phyloP scores from a whole-genome alignment of 2,888 invertebrate genomes.

The Anthrax anthrax region DNA sequence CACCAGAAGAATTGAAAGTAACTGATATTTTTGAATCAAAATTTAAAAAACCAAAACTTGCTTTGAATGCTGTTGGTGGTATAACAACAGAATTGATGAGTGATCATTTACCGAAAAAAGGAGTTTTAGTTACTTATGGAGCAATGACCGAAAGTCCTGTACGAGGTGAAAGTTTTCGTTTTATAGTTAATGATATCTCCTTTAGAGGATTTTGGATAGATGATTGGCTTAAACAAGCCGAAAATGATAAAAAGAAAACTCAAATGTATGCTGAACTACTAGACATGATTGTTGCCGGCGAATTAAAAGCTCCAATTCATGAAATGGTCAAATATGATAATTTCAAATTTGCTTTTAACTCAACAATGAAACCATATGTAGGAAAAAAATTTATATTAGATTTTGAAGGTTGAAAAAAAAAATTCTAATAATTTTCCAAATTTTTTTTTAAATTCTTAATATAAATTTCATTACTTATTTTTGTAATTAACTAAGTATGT shows the following conservation, averaged over 20 bases:
- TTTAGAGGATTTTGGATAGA: conserved; percentile 84
- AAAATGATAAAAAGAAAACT: conserved; percentile 39
- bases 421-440: too few species aligned
- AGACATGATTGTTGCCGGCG: conserved; percentile 50
- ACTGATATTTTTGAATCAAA: conserved; percentile 46
- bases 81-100: conserved; percentile 71
- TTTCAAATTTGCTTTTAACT: conserved; percentile 57
- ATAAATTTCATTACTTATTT: too few species aligned
- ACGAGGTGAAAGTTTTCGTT: conserved; percentile 59
- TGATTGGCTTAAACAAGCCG: conserved; percentile 58
- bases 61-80: conserved; percentile 90
- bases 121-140: conserved; percentile 86
- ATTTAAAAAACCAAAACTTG: conserved; percentile 57
- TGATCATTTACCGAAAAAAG: conserved; percentile 53
- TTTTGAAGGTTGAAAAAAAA: neutral
- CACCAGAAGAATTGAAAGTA: conserved; percentile 61
- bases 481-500: too few species aligned
- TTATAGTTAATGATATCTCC: conserved; percentile 73
- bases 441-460: too few species aligned
- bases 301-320: conserved; percentile 58
- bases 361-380: conserved; percentile 50
- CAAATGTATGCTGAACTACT: conserved; percentile 66
- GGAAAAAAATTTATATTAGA: conserved; percentile 57
- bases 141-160: conserved; percentile 86
- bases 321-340: conserved; percentile 55